Percentiles rank a stretch among this genome's conserved stretches.
These are phyloP conservation scores for Arbacia lixula DNA, from an alignment of 53 echinoderm and acorn worm genomes.

Conservation along the genomic window DNA sequence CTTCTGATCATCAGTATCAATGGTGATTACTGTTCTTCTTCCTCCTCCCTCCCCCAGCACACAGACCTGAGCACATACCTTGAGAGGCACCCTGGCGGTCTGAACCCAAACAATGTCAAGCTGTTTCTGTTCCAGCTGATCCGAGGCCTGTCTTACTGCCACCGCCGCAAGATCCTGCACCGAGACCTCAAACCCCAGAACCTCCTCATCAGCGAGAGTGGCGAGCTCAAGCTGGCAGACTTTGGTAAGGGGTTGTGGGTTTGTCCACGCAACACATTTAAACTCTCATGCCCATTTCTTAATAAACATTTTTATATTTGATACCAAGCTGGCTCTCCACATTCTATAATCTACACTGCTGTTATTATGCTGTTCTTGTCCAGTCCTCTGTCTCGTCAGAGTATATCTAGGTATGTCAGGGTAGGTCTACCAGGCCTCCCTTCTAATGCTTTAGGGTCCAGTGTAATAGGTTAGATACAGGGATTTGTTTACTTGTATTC, in stretches of 20 bases:
- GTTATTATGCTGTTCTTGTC: no score
- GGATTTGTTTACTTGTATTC: no score
- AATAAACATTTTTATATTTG: no score
- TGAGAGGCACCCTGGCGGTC: conserved; percentile 91
- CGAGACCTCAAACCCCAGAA: conserved; percentile 99
- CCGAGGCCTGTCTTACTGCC: conserved; percentile 90
- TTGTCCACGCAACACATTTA: no score
- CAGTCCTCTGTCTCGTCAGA: no score
- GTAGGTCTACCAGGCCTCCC: no score
- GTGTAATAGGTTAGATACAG: no score
- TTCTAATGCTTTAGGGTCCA: no score
- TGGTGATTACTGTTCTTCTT: background rate
- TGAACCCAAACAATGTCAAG: conserved; percentile 87
- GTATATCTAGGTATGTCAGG: no score
- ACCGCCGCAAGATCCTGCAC: conserved; percentile 84
- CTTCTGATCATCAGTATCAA: background rate
- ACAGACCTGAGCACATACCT: conserved; percentile 97
- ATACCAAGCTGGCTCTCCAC: no score
- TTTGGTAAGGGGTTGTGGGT: conserved; percentile 94
- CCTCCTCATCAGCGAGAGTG: conserved; percentile 92
- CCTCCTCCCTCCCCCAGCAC: conserved; percentile 60
- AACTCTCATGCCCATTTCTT: no score
- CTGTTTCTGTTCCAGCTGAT: conserved; percentile 97
- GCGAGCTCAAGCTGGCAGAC: conserved; percentile 97
- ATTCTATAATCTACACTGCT: no score